Conservation (phyloP, 1,140 invertebrate species). For the Lutraria rhynchaena region DNA sequence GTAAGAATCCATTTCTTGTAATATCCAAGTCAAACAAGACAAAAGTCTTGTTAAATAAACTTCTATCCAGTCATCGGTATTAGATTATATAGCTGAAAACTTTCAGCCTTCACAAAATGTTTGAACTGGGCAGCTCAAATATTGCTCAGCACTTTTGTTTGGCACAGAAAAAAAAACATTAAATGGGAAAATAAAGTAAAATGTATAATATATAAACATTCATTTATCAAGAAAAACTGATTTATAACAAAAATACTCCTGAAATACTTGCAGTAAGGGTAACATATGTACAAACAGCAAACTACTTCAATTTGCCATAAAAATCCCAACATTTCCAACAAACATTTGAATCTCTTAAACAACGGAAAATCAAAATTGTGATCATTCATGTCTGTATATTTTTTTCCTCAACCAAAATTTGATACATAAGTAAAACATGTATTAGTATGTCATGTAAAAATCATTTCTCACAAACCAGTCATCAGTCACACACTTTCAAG, state of each 20-base stretch:
- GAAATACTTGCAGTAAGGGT: conserved; percentile 39
- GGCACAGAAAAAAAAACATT: conserved; percentile 38
- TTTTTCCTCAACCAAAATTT: too few relatives aligned
- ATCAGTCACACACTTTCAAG: too few relatives aligned
- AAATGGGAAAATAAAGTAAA: conserved; percentile 49
- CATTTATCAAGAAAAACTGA: conserved; percentile 40
- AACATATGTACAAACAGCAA: conserved; percentile 44
- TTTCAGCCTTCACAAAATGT: neutral
- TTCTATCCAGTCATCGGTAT: too few relatives aligned
- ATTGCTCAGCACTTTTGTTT: conserved; percentile 57
- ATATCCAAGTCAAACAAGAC: neutral
- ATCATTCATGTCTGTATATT: too few relatives aligned
- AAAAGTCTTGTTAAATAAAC: conserved; percentile 29
- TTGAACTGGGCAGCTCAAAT: conserved; percentile 27
- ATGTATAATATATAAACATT: conserved; percentile 56
- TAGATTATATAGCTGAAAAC: too few relatives aligned
- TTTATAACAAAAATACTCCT: conserved; percentile 54
- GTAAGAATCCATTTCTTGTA: conserved; percentile 10
- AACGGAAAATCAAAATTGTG: too few relatives aligned
- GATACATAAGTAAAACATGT: too few relatives aligned
- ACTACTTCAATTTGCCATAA: conserved; percentile 4
- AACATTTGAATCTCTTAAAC: neutral
- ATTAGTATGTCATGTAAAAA: too few relatives aligned
- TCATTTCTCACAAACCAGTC: too few relatives aligned
- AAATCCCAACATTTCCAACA: conserved; percentile 1